These are phyloP conservation scores for Chironomus riparius DNA, from an alignment of 2,888 invertebrate species.

Conservation along the genomic window DNA sequence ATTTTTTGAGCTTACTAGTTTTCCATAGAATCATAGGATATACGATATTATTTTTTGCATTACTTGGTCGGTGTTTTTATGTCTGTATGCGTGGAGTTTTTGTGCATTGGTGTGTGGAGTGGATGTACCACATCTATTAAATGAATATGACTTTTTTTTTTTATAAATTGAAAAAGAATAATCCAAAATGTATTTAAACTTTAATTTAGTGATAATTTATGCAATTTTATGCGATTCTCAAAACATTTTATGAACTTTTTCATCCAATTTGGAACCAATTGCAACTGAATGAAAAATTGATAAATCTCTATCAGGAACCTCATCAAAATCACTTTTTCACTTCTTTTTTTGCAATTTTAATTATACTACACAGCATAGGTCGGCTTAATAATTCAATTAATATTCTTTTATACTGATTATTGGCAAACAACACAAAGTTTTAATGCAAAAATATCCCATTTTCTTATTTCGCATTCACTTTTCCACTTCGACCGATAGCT, in stretches of 20 bases:
- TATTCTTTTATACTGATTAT: too few relatives aligned
- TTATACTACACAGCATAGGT: too few relatives aligned
- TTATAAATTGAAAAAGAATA: neutral
- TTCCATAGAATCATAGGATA: too few relatives aligned
- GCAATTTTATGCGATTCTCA: too few relatives aligned
- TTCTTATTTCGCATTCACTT: neutral
- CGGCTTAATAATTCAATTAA: too few relatives aligned
- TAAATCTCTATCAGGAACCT: neutral
- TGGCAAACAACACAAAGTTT: neutral
- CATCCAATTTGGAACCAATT: neutral
- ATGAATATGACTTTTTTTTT: neutral
- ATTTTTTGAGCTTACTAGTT: too few relatives aligned
- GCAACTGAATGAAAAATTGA: neutral
- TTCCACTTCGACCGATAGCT: neutral
- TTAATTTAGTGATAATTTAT: too few relatives aligned
- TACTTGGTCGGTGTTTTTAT: conserved; percentile 9
- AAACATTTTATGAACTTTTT: too few relatives aligned
- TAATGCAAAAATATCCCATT: neutral
- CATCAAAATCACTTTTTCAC: neutral
- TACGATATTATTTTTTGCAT: neutral
- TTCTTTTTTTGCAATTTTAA: too few relatives aligned
- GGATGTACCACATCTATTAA: neutral
- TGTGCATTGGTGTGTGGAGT: conserved; percentile 17
- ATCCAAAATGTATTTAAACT: neutral
- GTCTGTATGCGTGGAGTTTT: conserved; percentile 1